phyloP scores from a whole-genome alignment of 2,797 vertebrate genomes.

The Hypotaenidia okinawae region DNA sequence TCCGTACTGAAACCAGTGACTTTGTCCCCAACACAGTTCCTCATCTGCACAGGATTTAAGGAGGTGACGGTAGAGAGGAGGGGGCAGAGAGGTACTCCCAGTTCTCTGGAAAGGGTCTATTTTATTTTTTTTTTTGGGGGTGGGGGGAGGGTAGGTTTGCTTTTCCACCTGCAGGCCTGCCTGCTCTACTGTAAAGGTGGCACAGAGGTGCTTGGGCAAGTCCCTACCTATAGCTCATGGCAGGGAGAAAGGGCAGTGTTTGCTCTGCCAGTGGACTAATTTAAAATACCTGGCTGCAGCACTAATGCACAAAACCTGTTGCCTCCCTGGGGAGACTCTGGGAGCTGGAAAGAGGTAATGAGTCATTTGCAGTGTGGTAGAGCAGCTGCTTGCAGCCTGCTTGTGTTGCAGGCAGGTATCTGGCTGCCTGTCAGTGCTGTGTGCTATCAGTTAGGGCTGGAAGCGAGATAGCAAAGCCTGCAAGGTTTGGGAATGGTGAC shows the following conservation, averaged over 20 bases:
- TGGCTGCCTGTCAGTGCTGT: background rate
- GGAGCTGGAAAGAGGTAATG: background rate
- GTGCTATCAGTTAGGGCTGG: background rate
- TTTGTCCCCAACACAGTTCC: accelerated
- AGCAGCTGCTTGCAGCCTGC: background rate
- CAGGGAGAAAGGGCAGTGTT: background rate
- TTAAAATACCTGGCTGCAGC: background rate
- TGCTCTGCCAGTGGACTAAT: background rate
- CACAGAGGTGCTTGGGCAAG: background rate
- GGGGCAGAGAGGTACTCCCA: background rate
- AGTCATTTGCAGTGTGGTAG: background rate
- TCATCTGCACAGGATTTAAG: background rate
- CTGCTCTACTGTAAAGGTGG: background rate
- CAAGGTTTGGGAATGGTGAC: background rate
- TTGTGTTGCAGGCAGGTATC: background rate
- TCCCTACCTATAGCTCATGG: background rate
- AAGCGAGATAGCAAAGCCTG: background rate
- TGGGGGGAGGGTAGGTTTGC: background rate
- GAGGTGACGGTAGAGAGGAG: background rate
- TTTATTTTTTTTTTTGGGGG: too few relatives aligned
- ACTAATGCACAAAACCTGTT: conserved; percentile 5
- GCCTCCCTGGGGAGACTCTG: background rate
- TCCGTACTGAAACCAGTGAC: accelerated
- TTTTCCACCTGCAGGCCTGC: background rate
- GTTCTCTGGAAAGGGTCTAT: background rate